Evolutionary conservation across 2,888 invertebrate species (phyloP).

Genomic region (Phytoseiulus persimilis): DNA sequence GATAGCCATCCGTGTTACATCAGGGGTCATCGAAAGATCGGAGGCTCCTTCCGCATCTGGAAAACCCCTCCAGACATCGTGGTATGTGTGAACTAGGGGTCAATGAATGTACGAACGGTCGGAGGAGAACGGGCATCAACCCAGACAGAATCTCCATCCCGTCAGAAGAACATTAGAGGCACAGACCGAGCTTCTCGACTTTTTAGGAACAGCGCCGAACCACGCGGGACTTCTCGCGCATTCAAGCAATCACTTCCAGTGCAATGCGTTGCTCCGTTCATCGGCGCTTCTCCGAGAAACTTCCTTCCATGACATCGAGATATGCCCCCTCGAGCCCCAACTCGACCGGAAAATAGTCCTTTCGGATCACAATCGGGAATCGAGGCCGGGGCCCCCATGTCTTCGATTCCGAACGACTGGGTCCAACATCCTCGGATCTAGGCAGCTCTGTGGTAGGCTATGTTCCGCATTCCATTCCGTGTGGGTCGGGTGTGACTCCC

Average conservation of each 20-base stretch:
- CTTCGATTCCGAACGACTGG: too few relatives aligned
- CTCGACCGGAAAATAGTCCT: too few relatives aligned
- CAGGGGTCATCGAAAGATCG: conserved; percentile 26
- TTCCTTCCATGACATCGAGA: too few relatives aligned
- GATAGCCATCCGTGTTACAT: conserved; percentile 21
- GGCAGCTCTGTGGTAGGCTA: background rate
- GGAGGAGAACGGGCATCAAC: background rate
- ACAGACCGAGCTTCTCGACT: background rate
- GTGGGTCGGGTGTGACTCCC: background rate
- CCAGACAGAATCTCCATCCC: background rate
- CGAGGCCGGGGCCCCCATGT: too few relatives aligned
- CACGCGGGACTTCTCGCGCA: too few relatives aligned
- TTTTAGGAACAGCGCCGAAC: background rate
- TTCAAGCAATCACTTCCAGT: too few relatives aligned
- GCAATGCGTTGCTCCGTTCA: too few relatives aligned
- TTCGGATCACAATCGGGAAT: too few relatives aligned
- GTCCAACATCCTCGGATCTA: too few relatives aligned
- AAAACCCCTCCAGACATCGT: background rate
- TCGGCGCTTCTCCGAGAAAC: too few relatives aligned
- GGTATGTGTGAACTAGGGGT: background rate
- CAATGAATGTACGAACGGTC: background rate
- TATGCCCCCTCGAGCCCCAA: too few relatives aligned
- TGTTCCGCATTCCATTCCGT: background rate
- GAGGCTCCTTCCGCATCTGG: conserved; percentile 39
- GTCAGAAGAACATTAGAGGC: background rate